These are phyloP conservation scores for Ianthella basta DNA, from an alignment of 37 sponge, comb jelly and placozoan genomes.

Conservation along the genomic window DNA sequence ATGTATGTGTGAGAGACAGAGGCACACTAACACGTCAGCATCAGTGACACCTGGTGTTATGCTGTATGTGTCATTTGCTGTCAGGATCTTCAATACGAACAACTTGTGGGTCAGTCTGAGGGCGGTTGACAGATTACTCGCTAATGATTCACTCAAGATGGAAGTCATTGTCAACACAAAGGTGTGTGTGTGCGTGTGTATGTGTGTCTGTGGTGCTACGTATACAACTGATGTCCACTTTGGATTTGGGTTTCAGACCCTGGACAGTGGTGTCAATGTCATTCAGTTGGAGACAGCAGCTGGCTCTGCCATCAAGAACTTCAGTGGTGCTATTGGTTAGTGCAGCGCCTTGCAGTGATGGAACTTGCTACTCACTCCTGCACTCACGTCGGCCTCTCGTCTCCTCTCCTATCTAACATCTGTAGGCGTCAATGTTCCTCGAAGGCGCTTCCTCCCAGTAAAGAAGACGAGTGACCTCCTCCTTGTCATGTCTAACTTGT, in stretches of 20 bases:
- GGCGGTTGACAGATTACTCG: constrained; percentile 72
- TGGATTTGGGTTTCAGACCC: constrained; percentile 44
- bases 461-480: constrained; percentile 95
- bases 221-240: background rate
- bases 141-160: constrained; percentile 48
- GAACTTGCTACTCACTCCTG: background rate
- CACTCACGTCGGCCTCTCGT: background rate
- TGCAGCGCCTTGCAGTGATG: background rate
- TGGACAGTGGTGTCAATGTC: constrained; percentile 79
- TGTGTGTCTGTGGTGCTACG: no score
- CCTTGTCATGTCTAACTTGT: constrained; percentile 92
- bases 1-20: no score
- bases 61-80: background rate
- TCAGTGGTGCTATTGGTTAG: constrained; percentile 88
- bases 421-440: constrained; percentile 92
- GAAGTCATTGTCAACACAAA: constrained; percentile 93
- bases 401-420: no score
- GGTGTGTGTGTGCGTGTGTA: constrained; percentile 40
- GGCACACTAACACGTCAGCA: background rate
- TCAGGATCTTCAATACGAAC: constrained; percentile 95
- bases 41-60: background rate
- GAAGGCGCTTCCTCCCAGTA: constrained; percentile 93
- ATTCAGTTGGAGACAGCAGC: constrained; percentile 97
- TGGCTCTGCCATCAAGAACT: constrained; percentile 98
- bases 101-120: constrained; percentile 89